These are phyloP conservation scores for Epinephelus moara DNA, from an alignment of 2,113 vertebrate genomes.

Conservation along the genomic window DNA sequence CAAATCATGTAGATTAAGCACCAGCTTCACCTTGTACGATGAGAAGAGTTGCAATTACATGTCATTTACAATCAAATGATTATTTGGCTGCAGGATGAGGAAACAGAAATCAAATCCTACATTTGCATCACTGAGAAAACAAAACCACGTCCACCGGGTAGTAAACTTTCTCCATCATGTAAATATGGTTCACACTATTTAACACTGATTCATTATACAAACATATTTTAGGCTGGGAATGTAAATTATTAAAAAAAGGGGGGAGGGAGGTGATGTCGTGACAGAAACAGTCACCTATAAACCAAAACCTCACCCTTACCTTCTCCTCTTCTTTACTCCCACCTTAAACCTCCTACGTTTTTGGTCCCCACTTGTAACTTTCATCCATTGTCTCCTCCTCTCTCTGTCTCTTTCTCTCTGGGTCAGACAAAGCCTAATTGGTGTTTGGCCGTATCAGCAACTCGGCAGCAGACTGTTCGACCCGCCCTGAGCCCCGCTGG, in stretches of 20 bases:
- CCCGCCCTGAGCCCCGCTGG: slow-evolving; percentile 13
- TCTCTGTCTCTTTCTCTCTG: background rate
- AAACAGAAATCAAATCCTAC: background rate
- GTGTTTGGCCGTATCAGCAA: slow-evolving; percentile 49
- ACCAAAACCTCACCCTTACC: background rate
- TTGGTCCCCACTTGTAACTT: background rate
- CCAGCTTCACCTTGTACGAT: background rate
- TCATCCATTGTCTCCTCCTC: too few relatives aligned
- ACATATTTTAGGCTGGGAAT: background rate
- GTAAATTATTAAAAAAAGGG: background rate
- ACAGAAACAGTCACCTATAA: background rate
- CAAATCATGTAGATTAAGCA: background rate
- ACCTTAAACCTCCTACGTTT: background rate
- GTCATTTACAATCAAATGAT: slow-evolving; percentile 16
- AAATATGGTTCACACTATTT: background rate
- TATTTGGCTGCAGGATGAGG: background rate
- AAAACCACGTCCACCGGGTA: too few relatives aligned
- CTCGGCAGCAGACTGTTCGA: slow-evolving; percentile 41
- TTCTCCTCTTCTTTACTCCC: background rate
- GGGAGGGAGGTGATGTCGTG: background rate
- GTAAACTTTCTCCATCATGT: slow-evolving; percentile 2
- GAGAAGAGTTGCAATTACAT: background rate
- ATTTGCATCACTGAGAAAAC: slow-evolving; percentile 1
- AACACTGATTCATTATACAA: slow-evolving; percentile 4
- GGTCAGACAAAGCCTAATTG: slow-evolving; percentile 55